Evolutionary conservation across 1,140 invertebrate species (phyloP).

Genomic region (Pachypeltis micranthus): DNA sequence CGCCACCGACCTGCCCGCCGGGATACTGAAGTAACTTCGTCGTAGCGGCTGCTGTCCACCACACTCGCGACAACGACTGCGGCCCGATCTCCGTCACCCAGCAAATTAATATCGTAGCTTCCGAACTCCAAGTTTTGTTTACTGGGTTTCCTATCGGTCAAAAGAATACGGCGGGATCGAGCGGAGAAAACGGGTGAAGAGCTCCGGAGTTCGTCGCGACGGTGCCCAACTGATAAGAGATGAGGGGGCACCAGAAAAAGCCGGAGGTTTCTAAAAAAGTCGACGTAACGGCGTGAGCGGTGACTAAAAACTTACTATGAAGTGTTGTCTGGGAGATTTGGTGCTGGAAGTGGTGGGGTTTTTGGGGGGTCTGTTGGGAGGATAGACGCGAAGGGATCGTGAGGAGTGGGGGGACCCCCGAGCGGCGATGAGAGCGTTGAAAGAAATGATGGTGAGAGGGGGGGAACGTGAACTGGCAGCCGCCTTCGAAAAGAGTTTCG

Average conservation of each 20-base stretch:
- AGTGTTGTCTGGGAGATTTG: constrained; percentile 7
- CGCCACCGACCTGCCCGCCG: background rate
- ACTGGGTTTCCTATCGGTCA: too few species aligned
- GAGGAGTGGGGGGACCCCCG: background rate
- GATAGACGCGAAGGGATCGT: background rate
- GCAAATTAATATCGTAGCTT: too few species aligned
- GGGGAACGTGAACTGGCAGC: too few species aligned
- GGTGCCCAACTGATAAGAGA: background rate
- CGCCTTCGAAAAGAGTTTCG: too few species aligned
- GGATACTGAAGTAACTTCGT: background rate
- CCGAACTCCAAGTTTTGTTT: too few species aligned
- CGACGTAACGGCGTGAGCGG: background rate
- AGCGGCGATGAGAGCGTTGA: too few species aligned
- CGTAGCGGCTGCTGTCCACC: background rate
- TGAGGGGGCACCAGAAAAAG: constrained; percentile 3
- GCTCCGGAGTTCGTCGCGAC: background rate
- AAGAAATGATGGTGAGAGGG: too few species aligned
- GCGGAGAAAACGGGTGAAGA: too few species aligned
- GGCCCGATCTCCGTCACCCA: too few species aligned
- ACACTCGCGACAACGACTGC: too few species aligned
- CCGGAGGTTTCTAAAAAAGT: constrained; percentile 9
- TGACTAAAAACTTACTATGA: constrained; percentile 8
- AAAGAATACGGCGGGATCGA: too few species aligned
- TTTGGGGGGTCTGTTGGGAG: background rate
- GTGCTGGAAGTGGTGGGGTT: constrained; percentile 1